A percentile compares a stretch with the other conserved stretches of the same genome.
Evolutionary conservation across 92 coral and sea anemone genomes (phyloP).

Genomic region (Heliopora coerulea): DNA sequence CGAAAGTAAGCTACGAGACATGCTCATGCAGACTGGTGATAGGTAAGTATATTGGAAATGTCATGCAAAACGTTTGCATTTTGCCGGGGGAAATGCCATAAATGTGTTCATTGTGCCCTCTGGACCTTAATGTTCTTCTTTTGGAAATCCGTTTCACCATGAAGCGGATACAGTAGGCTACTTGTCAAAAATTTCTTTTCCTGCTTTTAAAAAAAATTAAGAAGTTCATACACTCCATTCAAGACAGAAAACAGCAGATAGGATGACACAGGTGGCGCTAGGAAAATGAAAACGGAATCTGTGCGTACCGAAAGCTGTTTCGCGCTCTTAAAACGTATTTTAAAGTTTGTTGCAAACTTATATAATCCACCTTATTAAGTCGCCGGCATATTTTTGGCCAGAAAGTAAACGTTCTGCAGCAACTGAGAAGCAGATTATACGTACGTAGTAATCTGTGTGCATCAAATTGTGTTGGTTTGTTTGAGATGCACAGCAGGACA

Average conservation of each 20-base stretch:
- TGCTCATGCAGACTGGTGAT: conserved; percentile 74
- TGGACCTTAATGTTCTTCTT: too few species aligned
- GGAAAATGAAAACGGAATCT: background rate
- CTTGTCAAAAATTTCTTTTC: too few species aligned
- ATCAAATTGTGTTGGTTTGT: conserved; percentile 27
- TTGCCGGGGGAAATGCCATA: background rate
- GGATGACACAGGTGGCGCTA: background rate
- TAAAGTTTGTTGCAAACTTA: background rate
- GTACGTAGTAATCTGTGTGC: background rate
- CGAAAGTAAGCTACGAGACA: conserved; percentile 69
- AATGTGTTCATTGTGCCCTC: background rate
- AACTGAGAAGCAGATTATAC: conserved; percentile 21
- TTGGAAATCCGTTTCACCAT: too few species aligned
- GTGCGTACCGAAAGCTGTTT: conserved; percentile 5
- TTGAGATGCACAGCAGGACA: conserved; percentile 30
- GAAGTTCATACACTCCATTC: too few species aligned
- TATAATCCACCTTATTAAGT: background rate
- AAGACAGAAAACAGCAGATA: background rate
- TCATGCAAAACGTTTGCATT: too few species aligned
- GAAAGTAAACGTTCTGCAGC: background rate
- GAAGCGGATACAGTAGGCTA: too few species aligned
- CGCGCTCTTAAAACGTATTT: background rate
- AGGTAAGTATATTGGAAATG: conserved; percentile 48
- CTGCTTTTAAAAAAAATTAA: too few species aligned
- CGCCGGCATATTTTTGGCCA: background rate